Evolutionary conservation across 2,113 vertebrate species (phyloP), one percentile per base, ranked within the genome.

Genomic region (Pachyramphus minor): DNA sequence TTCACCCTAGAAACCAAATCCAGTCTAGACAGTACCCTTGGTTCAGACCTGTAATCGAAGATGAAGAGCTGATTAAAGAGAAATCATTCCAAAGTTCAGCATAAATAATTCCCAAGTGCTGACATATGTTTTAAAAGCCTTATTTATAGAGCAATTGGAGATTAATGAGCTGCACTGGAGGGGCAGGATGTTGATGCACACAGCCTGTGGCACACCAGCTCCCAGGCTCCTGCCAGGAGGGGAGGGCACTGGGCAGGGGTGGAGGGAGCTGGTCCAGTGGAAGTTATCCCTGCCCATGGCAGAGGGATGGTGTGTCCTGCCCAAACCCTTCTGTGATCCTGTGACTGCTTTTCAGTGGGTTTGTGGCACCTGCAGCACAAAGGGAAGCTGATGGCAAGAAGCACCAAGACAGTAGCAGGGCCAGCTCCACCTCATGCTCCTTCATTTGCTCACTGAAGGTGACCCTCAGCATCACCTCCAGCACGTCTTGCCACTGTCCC

Each of bases 11-110:
- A 96, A 96, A 85, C 84, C 93, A 94, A 97, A 90, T 47, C 96
- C 94, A 94, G 96, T 96, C 97, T 97, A 97, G 97, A 96, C 95
- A 94, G 84, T 83, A 93, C 87, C 89, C 88, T 88, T 60, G 69
- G 27, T 93, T 89, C 73, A 93, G 91, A 87, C 82, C 86, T 35
- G 87, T 49, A 96, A 95, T 92, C 94, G 91, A 96, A 96, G 90
- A 94, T n/a, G 84, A 93, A 67, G 88, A 92, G 63, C 83, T 90
- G 94, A 96, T 96, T 97, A 94, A 96, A 91, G 73, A 79, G 82
- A 90, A 91, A 95, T 95, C 89, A 74, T 85, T 91, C 78, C 79
- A 49, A 67, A 83, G 77, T 89, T 93, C 91, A 91, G 83, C 80
- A 74, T 87, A 90, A 95, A 76, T 95, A 93, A 93, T 95, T 96